Conservation (phyloP, 64 coral and sea anemone species). For the Stichodactyla mertensii region DNA sequence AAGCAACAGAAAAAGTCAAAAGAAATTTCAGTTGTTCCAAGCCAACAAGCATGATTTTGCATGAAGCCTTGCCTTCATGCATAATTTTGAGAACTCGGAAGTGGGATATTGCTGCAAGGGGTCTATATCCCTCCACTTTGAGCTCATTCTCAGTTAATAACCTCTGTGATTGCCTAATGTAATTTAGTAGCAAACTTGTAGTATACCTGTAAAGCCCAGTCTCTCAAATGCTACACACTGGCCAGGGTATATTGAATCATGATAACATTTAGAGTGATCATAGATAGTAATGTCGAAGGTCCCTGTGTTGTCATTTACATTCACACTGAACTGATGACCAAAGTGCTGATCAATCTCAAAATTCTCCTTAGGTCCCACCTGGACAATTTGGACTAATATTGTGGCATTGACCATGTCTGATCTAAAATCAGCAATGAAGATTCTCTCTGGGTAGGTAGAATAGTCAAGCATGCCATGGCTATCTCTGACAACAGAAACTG, state of each 20-base stretch:
- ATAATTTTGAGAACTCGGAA: no score
- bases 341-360: constrained; percentile 21
- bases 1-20: no score
- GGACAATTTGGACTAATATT: constrained; percentile 54
- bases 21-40: no score
- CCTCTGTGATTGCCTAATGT: no score
- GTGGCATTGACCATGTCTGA: constrained; percentile 69
- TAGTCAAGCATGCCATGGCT: constrained; percentile 91
- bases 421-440: constrained; percentile 78
- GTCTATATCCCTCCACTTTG: no score
- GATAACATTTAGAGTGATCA: constrained; percentile 47
- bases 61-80: no score
- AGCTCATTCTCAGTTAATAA: no score
- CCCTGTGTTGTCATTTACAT: constrained; percentile 56
- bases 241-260: constrained; percentile 46
- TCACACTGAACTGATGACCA: constrained; percentile 49
- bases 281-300: constrained; percentile 40
- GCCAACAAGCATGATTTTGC: no score
- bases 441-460: constrained; percentile 82
- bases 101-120: no score
- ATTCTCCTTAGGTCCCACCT: constrained; percentile 36
- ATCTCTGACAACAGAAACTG: constrained; percentile 77
- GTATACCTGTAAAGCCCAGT: constrained; percentile 40
- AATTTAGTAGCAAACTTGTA: no score
- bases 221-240: constrained; percentile 82